Base-by-base conservation (phyloP, 1,140 invertebrate genomes). In the Heliconius nattereri region DNA sequence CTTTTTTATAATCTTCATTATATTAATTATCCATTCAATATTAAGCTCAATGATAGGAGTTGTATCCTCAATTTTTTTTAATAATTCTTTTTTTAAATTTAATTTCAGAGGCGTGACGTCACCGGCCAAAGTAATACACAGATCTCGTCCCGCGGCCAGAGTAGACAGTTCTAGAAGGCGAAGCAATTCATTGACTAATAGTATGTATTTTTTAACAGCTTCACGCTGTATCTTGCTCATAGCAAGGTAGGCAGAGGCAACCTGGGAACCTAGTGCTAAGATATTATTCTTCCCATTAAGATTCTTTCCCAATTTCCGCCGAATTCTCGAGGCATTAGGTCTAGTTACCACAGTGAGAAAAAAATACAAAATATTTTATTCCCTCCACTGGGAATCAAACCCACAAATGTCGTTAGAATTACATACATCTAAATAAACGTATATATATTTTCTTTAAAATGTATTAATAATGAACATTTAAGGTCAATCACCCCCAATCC, bases 121-220 rank as follows among this genome's bases (percentile, higher is more conserved):
- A 3, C 87, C 90, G 2, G 86, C 76, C 1, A 92, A 92, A 77
- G 91, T 92, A n/a, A 85, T 92, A 0, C 89, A 87, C 19, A 75
- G 91, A 1, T 90, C 92, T 0, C 83, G 92, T 11, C 85, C 88
- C 0, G 87, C 89, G 19, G 86, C 71, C 0, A 84, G 92, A 54
- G 84, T 85, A 0, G 90, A 92, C 23, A 84, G 85, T 45, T 85
- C 76, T 2, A 73, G 91, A 26, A 75, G 92, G 60, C 83, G 92
- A 75, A 93, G 92, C 45, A 93, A 86, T 73, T 93, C 92, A 0
- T 73, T 93, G 0, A 93, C 85, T 45, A 93, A 92, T 45, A 89
- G 92, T 92, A 74, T 82, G 85, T 81, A 32, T 71, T 32, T 32
- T 20, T 23, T 37, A n/a, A n/a, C 23, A 8, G 9, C n/a, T 57